These are phyloP conservation scores for Synanthedon tipuliformis DNA, from an alignment of 2,888 invertebrate species.

Conservation along the genomic window DNA sequence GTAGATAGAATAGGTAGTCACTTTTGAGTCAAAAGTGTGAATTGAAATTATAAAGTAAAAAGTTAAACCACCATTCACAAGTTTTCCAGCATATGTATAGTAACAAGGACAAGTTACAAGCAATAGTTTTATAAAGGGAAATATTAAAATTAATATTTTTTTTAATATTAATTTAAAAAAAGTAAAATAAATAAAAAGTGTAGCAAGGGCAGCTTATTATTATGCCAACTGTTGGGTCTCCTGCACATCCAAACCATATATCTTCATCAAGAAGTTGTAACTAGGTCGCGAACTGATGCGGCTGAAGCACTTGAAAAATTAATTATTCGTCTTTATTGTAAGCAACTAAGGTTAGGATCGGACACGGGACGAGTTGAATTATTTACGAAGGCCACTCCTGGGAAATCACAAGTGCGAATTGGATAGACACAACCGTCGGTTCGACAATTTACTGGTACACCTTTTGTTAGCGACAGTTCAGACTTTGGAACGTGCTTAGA, in stretches of 20 bases:
- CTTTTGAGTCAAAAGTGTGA: too few species aligned
- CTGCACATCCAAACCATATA: background rate
- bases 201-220: too few species aligned
- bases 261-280: background rate
- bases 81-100: too few species aligned
- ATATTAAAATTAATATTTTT: too few species aligned
- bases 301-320: slow-evolving; percentile 4
- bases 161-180: too few species aligned
- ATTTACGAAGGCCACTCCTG: slow-evolving; percentile 49
- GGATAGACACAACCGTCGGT: slow-evolving; percentile 13
- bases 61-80: too few species aligned
- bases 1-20: too few species aligned
- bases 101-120: too few species aligned
- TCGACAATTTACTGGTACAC: slow-evolving; percentile 1
- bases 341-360: slow-evolving; percentile 43
- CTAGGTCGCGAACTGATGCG: background rate
- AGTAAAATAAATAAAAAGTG: too few species aligned
- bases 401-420: slow-evolving; percentile 59
- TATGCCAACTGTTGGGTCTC: too few species aligned
- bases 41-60: too few species aligned
- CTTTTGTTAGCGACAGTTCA: background rate
- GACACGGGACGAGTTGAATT: slow-evolving; percentile 53
- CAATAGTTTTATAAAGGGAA: too few species aligned
- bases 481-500: background rate
- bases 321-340: slow-evolving; percentile 14